phyloP scores from a whole-genome alignment of 2,797 vertebrate genomes.

The Triplophysa yarkandensis region DNA sequence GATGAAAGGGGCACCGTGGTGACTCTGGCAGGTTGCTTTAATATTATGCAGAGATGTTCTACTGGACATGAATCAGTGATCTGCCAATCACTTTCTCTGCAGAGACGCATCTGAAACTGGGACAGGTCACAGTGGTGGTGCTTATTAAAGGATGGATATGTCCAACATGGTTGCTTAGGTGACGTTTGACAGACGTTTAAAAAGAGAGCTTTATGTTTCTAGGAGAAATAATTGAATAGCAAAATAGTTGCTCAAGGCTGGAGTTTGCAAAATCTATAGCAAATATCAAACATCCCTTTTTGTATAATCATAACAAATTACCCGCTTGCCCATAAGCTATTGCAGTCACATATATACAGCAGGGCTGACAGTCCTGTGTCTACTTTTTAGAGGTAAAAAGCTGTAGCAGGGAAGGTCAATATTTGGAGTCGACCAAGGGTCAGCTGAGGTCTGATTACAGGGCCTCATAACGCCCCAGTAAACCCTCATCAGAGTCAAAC shows the following conservation, averaged over 20 bases:
- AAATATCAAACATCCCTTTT: neutral
- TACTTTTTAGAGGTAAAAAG: slow-evolving; percentile 33
- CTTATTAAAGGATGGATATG: neutral
- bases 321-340: slow-evolving; percentile 24
- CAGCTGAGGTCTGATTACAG: slow-evolving; percentile 40
- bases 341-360: slow-evolving; percentile 26
- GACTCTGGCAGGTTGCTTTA: slow-evolving; percentile 16
- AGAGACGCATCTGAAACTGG: slow-evolving; percentile 14
- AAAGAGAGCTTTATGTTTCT: slow-evolving; percentile 1
- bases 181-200: slow-evolving; percentile 10
- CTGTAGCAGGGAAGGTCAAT: slow-evolving; percentile 35
- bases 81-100: slow-evolving; percentile 9
- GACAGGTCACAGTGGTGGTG: slow-evolving; percentile 2
- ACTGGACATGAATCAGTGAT: slow-evolving; percentile 44
- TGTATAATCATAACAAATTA: slow-evolving; percentile 32
- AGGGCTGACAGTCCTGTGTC: slow-evolving; percentile 6
- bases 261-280: neutral
- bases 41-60: slow-evolving; percentile 20
- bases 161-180: neutral
- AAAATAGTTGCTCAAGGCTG: too few species aligned
- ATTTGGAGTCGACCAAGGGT: neutral
- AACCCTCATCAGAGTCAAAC: slow-evolving; percentile 30
- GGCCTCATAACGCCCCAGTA: slow-evolving; percentile 18
- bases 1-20: slow-evolving; percentile 23
- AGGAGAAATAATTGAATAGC: too few species aligned